phyloP scores from a whole-genome alignment of 1,140 invertebrate species.

The Platorchestia sp. region DNA sequence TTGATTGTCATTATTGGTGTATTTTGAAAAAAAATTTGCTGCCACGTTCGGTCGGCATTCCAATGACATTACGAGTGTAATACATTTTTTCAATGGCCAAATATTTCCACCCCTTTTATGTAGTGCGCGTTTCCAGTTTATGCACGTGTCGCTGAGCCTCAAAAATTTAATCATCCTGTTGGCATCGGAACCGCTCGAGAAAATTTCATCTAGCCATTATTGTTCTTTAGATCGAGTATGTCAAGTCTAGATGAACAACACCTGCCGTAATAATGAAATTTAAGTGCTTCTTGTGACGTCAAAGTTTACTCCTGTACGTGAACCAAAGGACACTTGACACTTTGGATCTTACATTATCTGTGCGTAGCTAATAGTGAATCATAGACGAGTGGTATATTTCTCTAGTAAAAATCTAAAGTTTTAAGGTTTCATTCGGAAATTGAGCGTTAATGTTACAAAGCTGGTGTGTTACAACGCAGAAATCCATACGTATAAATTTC shows the following conservation, averaged over 20 bases:
- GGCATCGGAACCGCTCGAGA: not conserved
- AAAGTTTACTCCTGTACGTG: not conserved
- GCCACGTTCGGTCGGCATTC: too few relatives aligned
- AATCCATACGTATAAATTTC: not conserved
- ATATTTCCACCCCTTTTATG: too few relatives aligned
- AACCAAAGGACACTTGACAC: not conserved
- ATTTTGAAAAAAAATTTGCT: too few relatives aligned
- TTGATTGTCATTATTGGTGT: too few relatives aligned
- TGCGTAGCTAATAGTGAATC: not conserved
- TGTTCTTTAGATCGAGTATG: not conserved
- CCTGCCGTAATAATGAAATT: not conserved
- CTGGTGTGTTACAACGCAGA: not conserved
- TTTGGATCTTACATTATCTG: not conserved
- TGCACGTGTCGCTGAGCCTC: not conserved
- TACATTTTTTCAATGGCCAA: not conserved
- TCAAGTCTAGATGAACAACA: not conserved
- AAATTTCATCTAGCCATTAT: not conserved
- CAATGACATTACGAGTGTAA: too few relatives aligned
- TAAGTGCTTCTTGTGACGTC: not conserved
- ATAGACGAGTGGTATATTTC: not conserved
- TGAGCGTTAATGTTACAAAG: not conserved
- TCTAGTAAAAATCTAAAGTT: not conserved
- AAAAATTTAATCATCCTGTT: not conserved
- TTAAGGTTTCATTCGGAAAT: not conserved
- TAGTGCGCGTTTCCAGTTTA: not conserved